phyloP scores from a whole-genome alignment of 2,888 invertebrate genomes.

The Plebejus argus region DNA sequence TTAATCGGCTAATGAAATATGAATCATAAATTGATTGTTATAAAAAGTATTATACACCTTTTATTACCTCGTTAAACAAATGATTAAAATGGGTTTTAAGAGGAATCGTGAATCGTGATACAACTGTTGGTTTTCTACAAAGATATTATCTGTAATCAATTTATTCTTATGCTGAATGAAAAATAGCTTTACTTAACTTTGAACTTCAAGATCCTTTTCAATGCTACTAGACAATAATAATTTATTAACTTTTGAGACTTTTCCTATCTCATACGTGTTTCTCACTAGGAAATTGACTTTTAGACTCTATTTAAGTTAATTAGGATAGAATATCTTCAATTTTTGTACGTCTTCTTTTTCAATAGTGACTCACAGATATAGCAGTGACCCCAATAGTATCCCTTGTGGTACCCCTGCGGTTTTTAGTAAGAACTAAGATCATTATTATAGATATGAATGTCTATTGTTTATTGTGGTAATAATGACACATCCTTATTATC shows the following conservation, averaged over 20 bases:
- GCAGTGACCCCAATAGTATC: neutral
- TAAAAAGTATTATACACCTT: neutral
- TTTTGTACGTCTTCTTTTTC: neutral
- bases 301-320: neutral
- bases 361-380: neutral
- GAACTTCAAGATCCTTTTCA: no score
- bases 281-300: neutral
- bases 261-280: neutral
- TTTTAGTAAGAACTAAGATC: neutral
- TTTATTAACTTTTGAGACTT: no score
- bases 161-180: neutral
- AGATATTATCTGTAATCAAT: neutral
- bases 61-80: neutral
- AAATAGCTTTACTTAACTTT: neutral
- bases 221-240: no score
- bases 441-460: neutral
- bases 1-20: neutral
- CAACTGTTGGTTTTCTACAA: neutral
- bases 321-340: neutral
- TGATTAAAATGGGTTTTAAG: neutral
- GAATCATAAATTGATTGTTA: neutral
- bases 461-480: neutral
- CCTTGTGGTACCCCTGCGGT: constrained; percentile 1
- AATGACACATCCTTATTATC: no score
- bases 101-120: neutral